Evolutionary conservation across 2,888 invertebrate genomes (phyloP).

Genomic region (Leucophenga maculata): DNA sequence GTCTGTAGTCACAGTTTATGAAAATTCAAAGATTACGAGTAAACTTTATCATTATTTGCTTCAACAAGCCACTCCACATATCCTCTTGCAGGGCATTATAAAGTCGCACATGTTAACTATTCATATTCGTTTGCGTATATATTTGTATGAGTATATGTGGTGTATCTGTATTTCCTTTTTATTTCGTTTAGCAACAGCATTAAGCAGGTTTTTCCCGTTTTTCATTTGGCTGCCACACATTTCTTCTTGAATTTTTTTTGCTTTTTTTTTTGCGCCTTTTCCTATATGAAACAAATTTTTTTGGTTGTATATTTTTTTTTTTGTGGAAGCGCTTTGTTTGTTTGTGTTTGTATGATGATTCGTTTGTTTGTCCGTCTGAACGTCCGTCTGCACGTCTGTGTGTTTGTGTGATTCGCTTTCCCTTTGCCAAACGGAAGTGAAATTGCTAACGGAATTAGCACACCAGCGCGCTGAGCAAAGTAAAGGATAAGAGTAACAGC

Average conservation of each 20-base stretch:
- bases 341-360: slow-evolving; percentile 27
- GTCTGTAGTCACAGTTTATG: too few species aligned
- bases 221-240: slow-evolving; percentile 52
- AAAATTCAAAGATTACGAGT: too few species aligned
- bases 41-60: too few species aligned
- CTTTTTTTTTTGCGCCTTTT: slow-evolving; percentile 8
- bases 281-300: background rate
- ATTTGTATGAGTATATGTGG: background rate
- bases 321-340: slow-evolving; percentile 26
- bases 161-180: slow-evolving; percentile 3
- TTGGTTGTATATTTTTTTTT: slow-evolving; percentile 17
- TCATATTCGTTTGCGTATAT: too few species aligned
- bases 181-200: slow-evolving; percentile 38
- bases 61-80: too few species aligned
- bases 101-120: too few species aligned
- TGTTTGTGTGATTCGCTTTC: slow-evolving; percentile 16
- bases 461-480: slow-evolving; percentile 40
- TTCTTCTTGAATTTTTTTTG: slow-evolving; percentile 24
- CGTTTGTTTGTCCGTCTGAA: slow-evolving; percentile 15
- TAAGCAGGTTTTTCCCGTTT: slow-evolving; percentile 59
- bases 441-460: slow-evolving; percentile 62
- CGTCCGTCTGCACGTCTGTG: background rate
- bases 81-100: too few species aligned
- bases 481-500: slow-evolving; percentile 26
- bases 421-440: slow-evolving; percentile 30